Percentiles rank a stretch among this genome's conserved stretches.
These are phyloP conservation scores for Diploptera punctata DNA, from an alignment of 2,888 invertebrate genomes.

Conservation along the genomic window DNA sequence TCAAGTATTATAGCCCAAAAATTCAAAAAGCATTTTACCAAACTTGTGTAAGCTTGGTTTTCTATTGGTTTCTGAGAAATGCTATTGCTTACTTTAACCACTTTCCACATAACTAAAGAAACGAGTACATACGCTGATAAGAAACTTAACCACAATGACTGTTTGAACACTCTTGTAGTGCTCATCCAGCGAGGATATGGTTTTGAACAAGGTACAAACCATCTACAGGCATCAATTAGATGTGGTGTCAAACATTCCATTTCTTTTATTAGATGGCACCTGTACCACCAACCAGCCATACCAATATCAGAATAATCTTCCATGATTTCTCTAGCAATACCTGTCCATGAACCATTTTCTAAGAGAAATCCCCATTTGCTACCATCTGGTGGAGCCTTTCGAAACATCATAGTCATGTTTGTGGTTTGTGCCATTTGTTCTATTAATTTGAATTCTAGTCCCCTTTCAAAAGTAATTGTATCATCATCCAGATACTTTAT, in stretches of 20 bases:
- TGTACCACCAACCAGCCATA: neutral
- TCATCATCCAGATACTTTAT: neutral
- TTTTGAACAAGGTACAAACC: slow-evolving; percentile 15
- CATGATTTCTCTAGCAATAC: neutral
- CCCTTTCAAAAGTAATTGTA: neutral
- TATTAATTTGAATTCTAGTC: neutral
- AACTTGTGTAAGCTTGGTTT: neutral
- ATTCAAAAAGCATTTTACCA: slow-evolving; percentile 1
- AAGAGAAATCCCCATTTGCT: neutral
- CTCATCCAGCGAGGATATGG: slow-evolving; percentile 9
- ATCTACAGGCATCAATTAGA: neutral
- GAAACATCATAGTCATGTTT: neutral
- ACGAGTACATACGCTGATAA: neutral
- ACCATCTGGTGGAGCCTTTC: neutral
- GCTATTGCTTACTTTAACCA: neutral
- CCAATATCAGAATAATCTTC: neutral
- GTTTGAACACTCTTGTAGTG: neutral
- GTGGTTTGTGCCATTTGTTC: neutral
- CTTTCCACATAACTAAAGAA: neutral
- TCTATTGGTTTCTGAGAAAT: neutral
- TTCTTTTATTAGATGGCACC: neutral
- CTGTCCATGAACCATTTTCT: slow-evolving; percentile 1
- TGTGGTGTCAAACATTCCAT: neutral
- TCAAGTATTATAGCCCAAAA: slow-evolving; percentile 11
- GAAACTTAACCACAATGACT: neutral